Base-by-base conservation (phyloP, 2,888 invertebrate genomes). In the Caradrina clavipalpis region DNA sequence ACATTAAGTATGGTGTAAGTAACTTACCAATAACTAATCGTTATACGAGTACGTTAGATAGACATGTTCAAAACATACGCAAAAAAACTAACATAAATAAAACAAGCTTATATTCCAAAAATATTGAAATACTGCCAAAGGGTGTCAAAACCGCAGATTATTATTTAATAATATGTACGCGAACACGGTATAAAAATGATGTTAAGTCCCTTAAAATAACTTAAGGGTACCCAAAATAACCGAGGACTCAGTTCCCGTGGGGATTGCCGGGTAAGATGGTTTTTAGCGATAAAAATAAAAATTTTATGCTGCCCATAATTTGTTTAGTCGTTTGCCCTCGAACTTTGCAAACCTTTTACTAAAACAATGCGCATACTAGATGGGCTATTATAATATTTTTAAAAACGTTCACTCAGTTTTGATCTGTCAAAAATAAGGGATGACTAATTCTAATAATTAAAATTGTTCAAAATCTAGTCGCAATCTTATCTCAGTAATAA, bases 161-260 rank as follows among this genome's bases (percentile, higher is more conserved):
- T 26, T 53, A 11, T 21, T 47, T 47, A 53, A 53, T 54, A n/a
- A n/a, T n/a, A n/a, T 49, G 31, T 42, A 10, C n/a, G 74, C 21
- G 17, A 7, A 49, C 7, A 19, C n/a, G 17, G 54, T 31, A 42
- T 42, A 15, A 31, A 17, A 70, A n/a, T 6, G 21, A 42, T 22
- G n/a, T 47, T 21, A 3, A 26, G 3, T 26, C n/a, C 15, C 15
- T 47, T 11, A 64, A 54, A 54, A 53, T 49, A 42, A 54, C 13
- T 64, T 22, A 17, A 54, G 1, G 8, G 42, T 26, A 39, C 66
- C 39, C 17, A 54, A 49, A 45, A 74, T 70, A 74, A 17, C 54
- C 22, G 21, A 55, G 39, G 15, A 39, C 45, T 65, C 64, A 31
- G 13, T 42, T 51, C 22, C 22, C 42, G 2, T 10, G 42, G 17